phyloP scores from a whole-genome alignment of 2,888 invertebrate species.

The Choristoneura rosaceana region DNA sequence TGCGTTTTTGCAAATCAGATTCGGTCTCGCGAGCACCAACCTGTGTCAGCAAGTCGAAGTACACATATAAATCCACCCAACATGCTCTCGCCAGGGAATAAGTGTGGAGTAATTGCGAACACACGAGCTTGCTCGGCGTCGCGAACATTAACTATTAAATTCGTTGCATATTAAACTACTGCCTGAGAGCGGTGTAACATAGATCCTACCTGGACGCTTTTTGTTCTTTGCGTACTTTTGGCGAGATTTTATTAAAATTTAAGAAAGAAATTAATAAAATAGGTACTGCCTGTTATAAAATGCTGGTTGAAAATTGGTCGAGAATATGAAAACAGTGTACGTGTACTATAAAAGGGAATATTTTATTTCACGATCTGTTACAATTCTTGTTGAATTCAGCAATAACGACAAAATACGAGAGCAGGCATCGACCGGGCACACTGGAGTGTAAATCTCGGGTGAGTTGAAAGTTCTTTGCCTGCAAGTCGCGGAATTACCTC shows the following conservation, averaged over 20 bases:
- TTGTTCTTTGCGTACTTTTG: conserved; percentile 53
- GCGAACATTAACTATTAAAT: conserved; percentile 84
- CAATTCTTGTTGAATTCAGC: neutral
- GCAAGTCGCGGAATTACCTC: conserved; percentile 46
- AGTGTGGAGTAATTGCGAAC: conserved; percentile 82
- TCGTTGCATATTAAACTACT: conserved; percentile 84
- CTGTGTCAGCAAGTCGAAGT: conserved; percentile 70
- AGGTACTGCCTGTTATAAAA: conserved; percentile 4
- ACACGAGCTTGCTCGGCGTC: conserved; percentile 73
- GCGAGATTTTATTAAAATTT: conserved; percentile 27
- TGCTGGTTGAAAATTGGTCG: neutral
- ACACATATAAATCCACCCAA: conserved; percentile 76
- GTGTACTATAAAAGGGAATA: neutral
- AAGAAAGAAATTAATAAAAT: conserved; percentile 12
- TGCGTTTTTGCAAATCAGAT: conserved; percentile 58
- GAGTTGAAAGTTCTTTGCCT: conserved; percentile 66
- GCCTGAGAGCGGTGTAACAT: conserved; percentile 72
- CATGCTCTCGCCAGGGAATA: conserved; percentile 70
- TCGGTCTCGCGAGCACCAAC: conserved; percentile 60
- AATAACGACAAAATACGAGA: conserved; percentile 14
- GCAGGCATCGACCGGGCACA: conserved; percentile 16
- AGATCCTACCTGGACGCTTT: conserved; percentile 62
- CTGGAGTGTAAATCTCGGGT: conserved; percentile 67
- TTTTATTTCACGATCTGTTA: neutral
- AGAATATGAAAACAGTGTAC: neutral